Conservation (phyloP, 2,797 vertebrate genomes). For the Oreortyx pictus region DNA sequence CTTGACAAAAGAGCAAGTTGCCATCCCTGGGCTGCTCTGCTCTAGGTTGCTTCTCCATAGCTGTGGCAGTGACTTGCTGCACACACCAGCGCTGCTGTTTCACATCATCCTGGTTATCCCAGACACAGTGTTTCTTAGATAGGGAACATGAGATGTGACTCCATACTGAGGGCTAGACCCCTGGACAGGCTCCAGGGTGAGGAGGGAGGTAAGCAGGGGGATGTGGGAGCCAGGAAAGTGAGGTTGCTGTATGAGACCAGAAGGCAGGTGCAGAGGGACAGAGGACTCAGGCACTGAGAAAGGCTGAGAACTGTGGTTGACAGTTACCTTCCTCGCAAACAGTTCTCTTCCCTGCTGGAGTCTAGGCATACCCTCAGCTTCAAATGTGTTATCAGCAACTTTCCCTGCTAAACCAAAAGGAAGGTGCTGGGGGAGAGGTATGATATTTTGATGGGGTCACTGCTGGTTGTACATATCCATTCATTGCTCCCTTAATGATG, state of each 20-base stretch:
- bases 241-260: neutral
- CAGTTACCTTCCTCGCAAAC: neutral
- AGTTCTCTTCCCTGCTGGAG: neutral
- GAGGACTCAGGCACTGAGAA: neutral
- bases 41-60: neutral
- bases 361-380: neutral
- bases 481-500: fast-evolving
- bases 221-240: neutral
- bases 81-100: neutral
- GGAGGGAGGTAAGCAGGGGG: neutral
- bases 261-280: neutral
- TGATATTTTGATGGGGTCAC: neutral
- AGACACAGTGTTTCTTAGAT: neutral
- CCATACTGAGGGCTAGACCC: neutral
- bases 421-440: neutral
- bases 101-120: neutral
- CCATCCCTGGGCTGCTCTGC: neutral
- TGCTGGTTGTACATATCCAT: neutral
- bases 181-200: neutral
- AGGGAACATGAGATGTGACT: neutral
- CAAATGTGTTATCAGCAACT: neutral
- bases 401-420: neutral
- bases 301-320: neutral
- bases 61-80: neutral
- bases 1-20: neutral